Percentiles rank a stretch among this genome's conserved stretches.
These are phyloP conservation scores for Corynorhinus townsendii DNA, from an alignment of 2,113 vertebrate species.

Conservation along the genomic window DNA sequence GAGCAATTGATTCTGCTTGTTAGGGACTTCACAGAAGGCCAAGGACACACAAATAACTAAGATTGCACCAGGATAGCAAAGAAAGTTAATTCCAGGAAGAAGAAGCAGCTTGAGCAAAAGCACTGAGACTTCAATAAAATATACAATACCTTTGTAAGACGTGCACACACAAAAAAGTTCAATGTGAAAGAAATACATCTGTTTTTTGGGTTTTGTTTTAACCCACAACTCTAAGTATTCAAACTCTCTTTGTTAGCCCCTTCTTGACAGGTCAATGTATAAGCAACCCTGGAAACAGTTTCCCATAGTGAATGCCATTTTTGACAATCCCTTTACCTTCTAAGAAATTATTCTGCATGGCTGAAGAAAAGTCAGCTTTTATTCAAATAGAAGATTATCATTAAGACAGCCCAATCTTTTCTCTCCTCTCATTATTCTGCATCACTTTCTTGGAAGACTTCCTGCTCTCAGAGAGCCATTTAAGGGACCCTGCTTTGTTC, in stretches of 20 bases:
- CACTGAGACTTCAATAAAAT: neutral
- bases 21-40: neutral
- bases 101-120: neutral
- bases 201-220: neutral
- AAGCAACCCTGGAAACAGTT: neutral
- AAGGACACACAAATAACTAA: neutral
- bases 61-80: neutral
- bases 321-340: neutral
- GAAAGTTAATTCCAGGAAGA: neutral
- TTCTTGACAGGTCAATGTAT: neutral
- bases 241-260: neutral
- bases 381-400: neutral
- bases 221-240: neutral
- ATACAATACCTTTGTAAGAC: neutral
- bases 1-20: neutral
- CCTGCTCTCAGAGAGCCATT: neutral
- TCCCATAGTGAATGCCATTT: neutral
- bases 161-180: neutral
- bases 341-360: neutral
- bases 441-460: neutral
- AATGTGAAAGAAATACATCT: neutral
- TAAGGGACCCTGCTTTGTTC: neutral
- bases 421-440: neutral
- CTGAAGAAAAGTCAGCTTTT: neutral
- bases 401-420: neutral